phyloP scores from a whole-genome alignment of 2,113 vertebrate species.

The Cricetomys ansorgei region DNA sequence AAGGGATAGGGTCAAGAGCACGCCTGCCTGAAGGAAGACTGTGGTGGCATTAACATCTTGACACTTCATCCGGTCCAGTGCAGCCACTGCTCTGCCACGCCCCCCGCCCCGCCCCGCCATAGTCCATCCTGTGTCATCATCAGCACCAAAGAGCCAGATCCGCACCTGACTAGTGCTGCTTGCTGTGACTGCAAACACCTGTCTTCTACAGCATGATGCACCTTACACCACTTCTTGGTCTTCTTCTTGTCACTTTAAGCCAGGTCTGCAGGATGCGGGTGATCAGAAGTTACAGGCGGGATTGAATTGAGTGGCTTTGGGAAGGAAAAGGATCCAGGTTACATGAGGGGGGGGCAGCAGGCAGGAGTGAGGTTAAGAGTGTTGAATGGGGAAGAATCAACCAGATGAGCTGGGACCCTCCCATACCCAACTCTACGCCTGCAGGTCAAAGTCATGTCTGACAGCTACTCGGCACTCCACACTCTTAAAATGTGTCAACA shows the following conservation, averaged over 20 bases:
- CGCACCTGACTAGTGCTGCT: not conserved
- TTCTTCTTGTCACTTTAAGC: not conserved
- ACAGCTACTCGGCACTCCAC: not conserved
- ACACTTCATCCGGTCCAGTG: not conserved
- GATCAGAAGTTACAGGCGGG: not conserved
- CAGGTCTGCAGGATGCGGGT: not conserved
- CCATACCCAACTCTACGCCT: fast-evolving
- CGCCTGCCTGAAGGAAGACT: not conserved
- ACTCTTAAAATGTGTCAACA: not conserved
- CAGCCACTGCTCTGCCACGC: not conserved
- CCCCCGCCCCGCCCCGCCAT: too few relatives aligned
- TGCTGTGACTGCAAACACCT: too few relatives aligned
- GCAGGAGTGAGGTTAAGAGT: not conserved
- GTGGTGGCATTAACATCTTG: fast-evolving
- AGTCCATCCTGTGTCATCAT: not conserved
- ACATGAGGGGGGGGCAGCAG: not conserved
- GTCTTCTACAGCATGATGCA: not conserved
- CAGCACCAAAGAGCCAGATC: not conserved
- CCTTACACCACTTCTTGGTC: not conserved
- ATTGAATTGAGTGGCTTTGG: not conserved
- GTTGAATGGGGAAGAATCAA: not conserved
- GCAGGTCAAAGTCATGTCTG: not conserved
- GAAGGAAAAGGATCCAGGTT: not conserved
- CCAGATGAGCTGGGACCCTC: not conserved
- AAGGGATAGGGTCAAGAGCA: not conserved